Percentiles rank a stretch among this genome's conserved stretches.
These are phyloP conservation scores for Linurgus olivaceus DNA, from an alignment of 2,797 vertebrate species.

Conservation along the genomic window DNA sequence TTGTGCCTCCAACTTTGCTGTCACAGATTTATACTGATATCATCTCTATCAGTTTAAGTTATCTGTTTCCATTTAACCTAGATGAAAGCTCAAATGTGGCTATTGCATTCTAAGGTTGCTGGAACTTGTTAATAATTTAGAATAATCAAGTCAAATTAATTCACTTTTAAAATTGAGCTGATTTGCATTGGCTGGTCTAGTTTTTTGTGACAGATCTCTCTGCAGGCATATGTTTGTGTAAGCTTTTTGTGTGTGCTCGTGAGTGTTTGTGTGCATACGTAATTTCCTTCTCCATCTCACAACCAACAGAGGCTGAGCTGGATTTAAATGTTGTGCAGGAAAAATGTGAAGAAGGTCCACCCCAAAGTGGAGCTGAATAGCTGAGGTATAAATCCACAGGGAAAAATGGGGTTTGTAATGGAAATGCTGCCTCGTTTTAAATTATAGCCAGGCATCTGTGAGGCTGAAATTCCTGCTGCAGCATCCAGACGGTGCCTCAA, in stretches of 20 bases:
- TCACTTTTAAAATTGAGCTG: neutral
- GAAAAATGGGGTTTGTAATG: constrained; percentile 9
- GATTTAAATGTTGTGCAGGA: neutral
- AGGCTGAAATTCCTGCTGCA: constrained; percentile 38
- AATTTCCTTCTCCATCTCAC: neutral
- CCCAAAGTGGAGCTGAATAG: neutral
- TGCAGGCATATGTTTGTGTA: neutral
- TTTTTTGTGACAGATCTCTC: constrained; percentile 26
- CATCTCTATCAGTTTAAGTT: neutral
- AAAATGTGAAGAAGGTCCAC: constrained; percentile 1
- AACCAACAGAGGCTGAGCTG: neutral
- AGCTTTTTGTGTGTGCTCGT: constrained; percentile 22
- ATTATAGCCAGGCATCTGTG: constrained; percentile 17
- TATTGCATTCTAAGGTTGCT: constrained; percentile 12
- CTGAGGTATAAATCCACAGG: constrained; percentile 29
- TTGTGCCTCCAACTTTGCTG: neutral
- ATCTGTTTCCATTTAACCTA: constrained; percentile 3
- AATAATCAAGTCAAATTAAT: constrained; percentile 36
- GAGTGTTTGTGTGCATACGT: constrained; percentile 1
- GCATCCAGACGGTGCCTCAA: constrained; percentile 42
- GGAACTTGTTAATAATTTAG: constrained; percentile 52
- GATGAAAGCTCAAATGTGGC: neutral
- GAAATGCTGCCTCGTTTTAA: constrained; percentile 12
- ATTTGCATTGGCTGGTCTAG: constrained; percentile 31
- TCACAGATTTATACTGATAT: neutral